Evolutionary conservation across 2,888 invertebrate genomes (phyloP).

Genomic region (Oeneis ivallda): DNA sequence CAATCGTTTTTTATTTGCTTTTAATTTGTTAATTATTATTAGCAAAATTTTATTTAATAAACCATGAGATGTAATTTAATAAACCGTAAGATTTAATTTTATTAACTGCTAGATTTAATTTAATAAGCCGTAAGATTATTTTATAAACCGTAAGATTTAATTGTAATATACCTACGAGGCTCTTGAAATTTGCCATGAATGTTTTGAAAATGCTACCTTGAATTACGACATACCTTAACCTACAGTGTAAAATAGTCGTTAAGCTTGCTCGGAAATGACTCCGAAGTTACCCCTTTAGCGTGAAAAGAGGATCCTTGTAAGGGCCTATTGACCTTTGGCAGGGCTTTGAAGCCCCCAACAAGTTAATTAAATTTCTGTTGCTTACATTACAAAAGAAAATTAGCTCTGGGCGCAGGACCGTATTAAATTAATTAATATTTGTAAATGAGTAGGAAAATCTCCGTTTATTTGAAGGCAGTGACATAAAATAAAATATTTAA

Average conservation of each 20-base stretch:
- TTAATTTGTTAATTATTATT: too few species aligned
- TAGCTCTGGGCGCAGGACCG: slow-evolving; percentile 19
- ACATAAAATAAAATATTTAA: background rate
- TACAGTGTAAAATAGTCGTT: slow-evolving; percentile 4
- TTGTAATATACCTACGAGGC: background rate
- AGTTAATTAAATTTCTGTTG: slow-evolving; percentile 75
- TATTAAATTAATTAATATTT: slow-evolving; percentile 23
- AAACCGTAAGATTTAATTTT: too few species aligned
- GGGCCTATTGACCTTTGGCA: slow-evolving; percentile 64
- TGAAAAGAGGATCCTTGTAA: slow-evolving; percentile 59
- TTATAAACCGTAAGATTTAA: background rate
- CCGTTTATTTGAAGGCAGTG: background rate
- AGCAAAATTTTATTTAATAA: too few species aligned
- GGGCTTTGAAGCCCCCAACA: slow-evolving; percentile 61
- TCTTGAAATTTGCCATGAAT: background rate
- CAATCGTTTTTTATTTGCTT: too few species aligned
- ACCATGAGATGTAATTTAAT: too few species aligned
- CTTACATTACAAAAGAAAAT: slow-evolving; percentile 64
- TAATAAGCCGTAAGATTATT: too few species aligned
- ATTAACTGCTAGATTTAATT: too few species aligned
- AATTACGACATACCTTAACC: background rate
- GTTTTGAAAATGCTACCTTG: background rate
- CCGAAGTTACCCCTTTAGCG: slow-evolving; percentile 51
- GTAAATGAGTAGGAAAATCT: slow-evolving; percentile 19
- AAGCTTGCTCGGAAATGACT: slow-evolving; percentile 25